Evolutionary conservation across 2,797 vertebrate species (phyloP).

Genomic region (Acanthurus tractus): DNA sequence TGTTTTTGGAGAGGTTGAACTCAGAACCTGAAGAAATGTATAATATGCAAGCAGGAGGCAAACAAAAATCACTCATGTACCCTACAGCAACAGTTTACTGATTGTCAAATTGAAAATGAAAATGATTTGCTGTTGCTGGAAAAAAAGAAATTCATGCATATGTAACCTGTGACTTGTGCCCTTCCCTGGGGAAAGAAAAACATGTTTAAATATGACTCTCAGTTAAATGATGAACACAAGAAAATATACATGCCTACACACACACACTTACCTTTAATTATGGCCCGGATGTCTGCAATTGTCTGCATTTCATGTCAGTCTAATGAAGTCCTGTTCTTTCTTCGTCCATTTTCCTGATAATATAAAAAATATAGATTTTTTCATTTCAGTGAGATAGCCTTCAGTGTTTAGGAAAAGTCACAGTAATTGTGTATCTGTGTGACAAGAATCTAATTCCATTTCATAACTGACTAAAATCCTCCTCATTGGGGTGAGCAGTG

Average conservation of each 20-base stretch:
- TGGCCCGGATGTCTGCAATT: slow-evolving; percentile 5
- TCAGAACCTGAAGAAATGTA: slow-evolving; percentile 23
- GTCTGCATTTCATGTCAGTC: slow-evolving; percentile 29
- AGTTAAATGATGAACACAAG: slow-evolving; percentile 12
- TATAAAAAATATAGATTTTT: slow-evolving; percentile 43
- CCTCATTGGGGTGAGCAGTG: slow-evolving; percentile 62
- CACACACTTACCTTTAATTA: not conserved
- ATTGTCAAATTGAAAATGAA: slow-evolving; percentile 34
- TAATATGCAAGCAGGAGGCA: not conserved
- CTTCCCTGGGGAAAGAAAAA: slow-evolving; percentile 10
- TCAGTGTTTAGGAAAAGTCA: slow-evolving; percentile 48
- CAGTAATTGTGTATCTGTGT: slow-evolving; percentile 55
- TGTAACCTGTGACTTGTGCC: slow-evolving; percentile 31
- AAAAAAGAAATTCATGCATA: slow-evolving; percentile 26
- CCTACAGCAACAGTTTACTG: slow-evolving; percentile 23
- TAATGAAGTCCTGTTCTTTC: slow-evolving; percentile 36
- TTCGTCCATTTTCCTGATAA: slow-evolving; percentile 35
- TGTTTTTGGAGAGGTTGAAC: slow-evolving; percentile 20
- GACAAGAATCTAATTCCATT: slow-evolving; percentile 65
- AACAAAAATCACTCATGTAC: slow-evolving; percentile 16
- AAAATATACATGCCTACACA: slow-evolving; percentile 22
- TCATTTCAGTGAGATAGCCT: slow-evolving; percentile 25
- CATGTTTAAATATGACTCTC: slow-evolving; percentile 26
- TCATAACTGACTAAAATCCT: slow-evolving; percentile 67
- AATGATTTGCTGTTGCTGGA: slow-evolving; percentile 24